Conservation (phyloP, 2,888 invertebrate genomes). For the Bellardia pandia region DNA sequence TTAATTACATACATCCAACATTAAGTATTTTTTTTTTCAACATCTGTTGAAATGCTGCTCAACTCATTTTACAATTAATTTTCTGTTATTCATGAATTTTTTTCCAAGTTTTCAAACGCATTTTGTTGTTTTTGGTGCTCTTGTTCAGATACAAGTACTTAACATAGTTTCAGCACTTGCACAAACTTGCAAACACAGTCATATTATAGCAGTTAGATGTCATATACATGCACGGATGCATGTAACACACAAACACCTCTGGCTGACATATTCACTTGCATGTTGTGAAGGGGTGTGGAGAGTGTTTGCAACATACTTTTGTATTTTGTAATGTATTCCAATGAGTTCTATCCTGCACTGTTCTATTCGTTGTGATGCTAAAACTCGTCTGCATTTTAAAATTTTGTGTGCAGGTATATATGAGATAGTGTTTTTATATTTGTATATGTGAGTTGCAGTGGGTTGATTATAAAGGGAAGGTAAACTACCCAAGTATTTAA, state of each 20-base stretch:
- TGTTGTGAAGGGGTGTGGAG: neutral
- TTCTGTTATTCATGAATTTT: conserved; percentile 31
- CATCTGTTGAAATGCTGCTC: conserved; percentile 17
- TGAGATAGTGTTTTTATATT: neutral
- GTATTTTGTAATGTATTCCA: conserved; percentile 29
- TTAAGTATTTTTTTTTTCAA: neutral
- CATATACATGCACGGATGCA: conserved; percentile 44
- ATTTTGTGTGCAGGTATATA: conserved; percentile 25
- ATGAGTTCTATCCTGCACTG: conserved; percentile 9
- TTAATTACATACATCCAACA: conserved; percentile 16
- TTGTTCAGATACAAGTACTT: conserved; percentile 43
- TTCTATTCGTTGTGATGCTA: neutral
- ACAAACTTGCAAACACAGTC: conserved; percentile 1
- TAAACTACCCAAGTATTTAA: conserved; percentile 66
- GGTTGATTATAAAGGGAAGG: neutral
- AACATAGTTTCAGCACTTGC: conserved; percentile 44
- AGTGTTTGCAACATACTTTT: neutral
- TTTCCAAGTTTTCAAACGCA: neutral
- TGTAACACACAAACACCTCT: conserved; percentile 31
- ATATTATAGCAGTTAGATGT: conserved; percentile 38
- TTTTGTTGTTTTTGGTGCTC: neutral
- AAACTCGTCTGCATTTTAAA: conserved; percentile 42
- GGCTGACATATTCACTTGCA: neutral
- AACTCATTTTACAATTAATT: conserved; percentile 64
- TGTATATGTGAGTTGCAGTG: neutral